Conservation (phyloP, 37 sponge, comb jelly and placozoan genomes). For the Ephydatia muelleri region DNA sequence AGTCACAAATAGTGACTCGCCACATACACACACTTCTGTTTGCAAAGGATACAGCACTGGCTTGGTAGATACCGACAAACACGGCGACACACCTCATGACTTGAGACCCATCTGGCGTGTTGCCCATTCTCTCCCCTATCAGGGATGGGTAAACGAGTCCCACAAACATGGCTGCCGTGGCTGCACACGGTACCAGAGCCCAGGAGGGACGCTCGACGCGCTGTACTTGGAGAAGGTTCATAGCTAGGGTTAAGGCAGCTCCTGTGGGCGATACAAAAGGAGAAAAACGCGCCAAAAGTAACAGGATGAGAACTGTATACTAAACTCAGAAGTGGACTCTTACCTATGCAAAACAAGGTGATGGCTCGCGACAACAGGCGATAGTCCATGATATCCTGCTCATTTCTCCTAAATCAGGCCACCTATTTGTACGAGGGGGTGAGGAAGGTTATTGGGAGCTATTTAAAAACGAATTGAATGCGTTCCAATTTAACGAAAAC, state of each 20-base stretch:
- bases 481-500: not conserved
- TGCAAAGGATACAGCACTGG: conserved; percentile 78
- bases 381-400: conserved; percentile 25
- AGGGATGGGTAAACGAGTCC: conserved; percentile 63
- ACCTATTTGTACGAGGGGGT: not conserved
- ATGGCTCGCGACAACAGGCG: conserved; percentile 30
- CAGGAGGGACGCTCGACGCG: conserved; percentile 36
- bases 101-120: conserved; percentile 67
- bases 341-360: conserved; percentile 52
- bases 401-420: not conserved
- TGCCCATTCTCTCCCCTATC: conserved; percentile 9
- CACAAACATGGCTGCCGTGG: conserved; percentile 56
- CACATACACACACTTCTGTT: not conserved
- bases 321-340: not conserved
- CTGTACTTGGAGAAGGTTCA: conserved; percentile 74
- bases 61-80: conserved; percentile 94
- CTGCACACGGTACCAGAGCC: conserved; percentile 62
- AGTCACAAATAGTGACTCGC: not conserved
- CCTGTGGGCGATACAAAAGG: conserved; percentile 41
- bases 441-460: not conserved
- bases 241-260: conserved; percentile 44
- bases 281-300: not conserved
- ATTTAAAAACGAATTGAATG: not conserved
- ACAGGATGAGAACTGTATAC: not conserved
- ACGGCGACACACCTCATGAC: conserved; percentile 88